Evolutionary conservation across 1,140 invertebrate genomes (phyloP).

Genomic region (Chironomus striatipennis): DNA sequence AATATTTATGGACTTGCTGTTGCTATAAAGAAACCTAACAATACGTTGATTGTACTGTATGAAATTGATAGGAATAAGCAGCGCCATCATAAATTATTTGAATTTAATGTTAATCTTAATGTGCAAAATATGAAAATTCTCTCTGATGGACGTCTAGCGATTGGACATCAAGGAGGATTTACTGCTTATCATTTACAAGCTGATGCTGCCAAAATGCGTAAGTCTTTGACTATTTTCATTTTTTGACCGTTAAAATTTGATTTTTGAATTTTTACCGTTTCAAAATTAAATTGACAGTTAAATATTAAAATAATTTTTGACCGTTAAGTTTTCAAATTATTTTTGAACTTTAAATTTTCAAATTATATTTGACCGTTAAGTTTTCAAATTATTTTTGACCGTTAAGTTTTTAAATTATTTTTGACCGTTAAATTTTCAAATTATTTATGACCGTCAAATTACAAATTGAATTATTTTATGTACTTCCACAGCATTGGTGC

Average conservation of each 20-base stretch:
- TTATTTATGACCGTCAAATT: neutral
- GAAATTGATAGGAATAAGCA: constrained; percentile 87
- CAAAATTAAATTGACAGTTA: too few species aligned
- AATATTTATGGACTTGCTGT: constrained; percentile 74
- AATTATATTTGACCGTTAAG: too few species aligned
- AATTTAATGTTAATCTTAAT: constrained; percentile 80
- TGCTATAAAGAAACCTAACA: constrained; percentile 73
- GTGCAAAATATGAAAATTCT: constrained; percentile 86
- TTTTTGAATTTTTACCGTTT: too few species aligned
- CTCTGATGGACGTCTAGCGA: constrained; percentile 74
- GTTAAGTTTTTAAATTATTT: too few species aligned
- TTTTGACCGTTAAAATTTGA: too few species aligned
- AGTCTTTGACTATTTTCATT: too few species aligned
- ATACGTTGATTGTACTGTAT: constrained; percentile 77
- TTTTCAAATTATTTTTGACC: too few species aligned
- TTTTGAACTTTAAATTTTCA: too few species aligned
- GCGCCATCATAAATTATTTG: constrained; percentile 74
- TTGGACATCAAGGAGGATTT: constrained; percentile 89
- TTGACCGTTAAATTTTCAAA: too few species aligned
- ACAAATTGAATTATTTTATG: neutral
- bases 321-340: too few species aligned
- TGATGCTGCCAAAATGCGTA: constrained; percentile 71
- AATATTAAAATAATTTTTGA: too few species aligned
- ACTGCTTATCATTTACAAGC: constrained; percentile 79
- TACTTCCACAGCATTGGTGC: constrained; percentile 64